phyloP scores from a whole-genome alignment of 2,113 vertebrate genomes.

The Rhinopomastus cyanomelas region DNA sequence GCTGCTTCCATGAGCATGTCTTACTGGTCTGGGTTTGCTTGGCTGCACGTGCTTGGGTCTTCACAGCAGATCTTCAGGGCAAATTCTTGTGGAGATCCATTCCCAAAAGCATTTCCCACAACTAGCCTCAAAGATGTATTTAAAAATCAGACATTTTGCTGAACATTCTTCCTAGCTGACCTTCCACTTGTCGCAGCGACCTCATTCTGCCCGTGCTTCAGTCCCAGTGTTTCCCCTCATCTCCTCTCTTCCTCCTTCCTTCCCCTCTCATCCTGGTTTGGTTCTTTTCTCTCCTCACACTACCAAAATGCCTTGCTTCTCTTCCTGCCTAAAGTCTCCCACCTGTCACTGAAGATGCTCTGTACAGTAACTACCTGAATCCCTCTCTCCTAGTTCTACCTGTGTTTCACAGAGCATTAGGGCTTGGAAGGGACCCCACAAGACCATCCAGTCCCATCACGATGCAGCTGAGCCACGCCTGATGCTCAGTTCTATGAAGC shows the following conservation, averaged over 20 bases:
- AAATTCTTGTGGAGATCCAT: slow-evolving; percentile 63
- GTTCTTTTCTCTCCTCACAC: neutral
- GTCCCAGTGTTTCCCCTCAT: neutral
- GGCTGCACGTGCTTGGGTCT: slow-evolving; percentile 34
- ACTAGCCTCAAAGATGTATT: slow-evolving; percentile 50
- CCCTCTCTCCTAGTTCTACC: neutral
- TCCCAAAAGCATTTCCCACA: slow-evolving; percentile 45
- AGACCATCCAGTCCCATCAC: no score
- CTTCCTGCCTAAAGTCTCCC: neutral
- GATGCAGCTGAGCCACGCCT: no score
- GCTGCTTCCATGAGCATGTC: neutral
- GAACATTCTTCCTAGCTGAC: slow-evolving; percentile 50
- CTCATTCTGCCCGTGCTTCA: slow-evolving; percentile 12
- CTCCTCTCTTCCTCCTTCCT: slow-evolving; percentile 7
- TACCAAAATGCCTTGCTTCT: neutral
- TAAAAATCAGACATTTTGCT: slow-evolving; percentile 57
- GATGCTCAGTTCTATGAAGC: no score
- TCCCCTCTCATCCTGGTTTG: slow-evolving; percentile 4
- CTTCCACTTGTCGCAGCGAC: neutral
- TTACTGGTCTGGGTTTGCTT: neutral
- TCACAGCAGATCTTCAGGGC: slow-evolving; percentile 55
- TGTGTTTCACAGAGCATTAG: no score
- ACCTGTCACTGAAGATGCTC: neutral
- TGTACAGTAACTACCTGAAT: neutral
- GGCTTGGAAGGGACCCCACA: no score